Conservation (phyloP, 2,888 invertebrate species). For the Toxonevra muliebris region DNA sequence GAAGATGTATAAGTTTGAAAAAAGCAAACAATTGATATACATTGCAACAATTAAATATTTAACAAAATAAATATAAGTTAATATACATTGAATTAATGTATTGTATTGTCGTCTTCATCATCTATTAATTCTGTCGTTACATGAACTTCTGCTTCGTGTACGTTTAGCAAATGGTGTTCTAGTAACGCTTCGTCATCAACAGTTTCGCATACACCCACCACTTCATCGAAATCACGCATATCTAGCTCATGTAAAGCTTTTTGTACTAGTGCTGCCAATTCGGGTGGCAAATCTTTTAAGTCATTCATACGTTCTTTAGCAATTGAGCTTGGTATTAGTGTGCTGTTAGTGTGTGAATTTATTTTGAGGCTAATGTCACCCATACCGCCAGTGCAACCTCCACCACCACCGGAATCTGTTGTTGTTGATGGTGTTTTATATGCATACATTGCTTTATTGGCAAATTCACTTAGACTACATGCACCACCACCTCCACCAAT, state of each 20-base stretch:
- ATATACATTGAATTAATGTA: neutral
- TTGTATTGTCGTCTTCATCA: constrained; percentile 3
- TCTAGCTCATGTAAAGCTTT: constrained; percentile 67
- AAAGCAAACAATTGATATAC: no score
- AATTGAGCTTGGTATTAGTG: constrained; percentile 52
- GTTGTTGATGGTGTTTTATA: constrained; percentile 53
- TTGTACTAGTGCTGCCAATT: constrained; percentile 71
- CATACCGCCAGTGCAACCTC: no score
- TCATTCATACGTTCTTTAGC: constrained; percentile 65
- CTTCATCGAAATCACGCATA: constrained; percentile 60
- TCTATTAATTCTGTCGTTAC: neutral
- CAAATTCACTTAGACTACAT: constrained; percentile 46
- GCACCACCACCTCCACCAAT: constrained; percentile 27
- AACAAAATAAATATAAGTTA: no score
- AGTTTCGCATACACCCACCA: constrained; percentile 42
- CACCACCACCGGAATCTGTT: constrained; percentile 54
- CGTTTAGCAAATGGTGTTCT: constrained; percentile 8
- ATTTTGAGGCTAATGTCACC: constrained; percentile 38
- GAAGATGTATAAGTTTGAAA: no score
- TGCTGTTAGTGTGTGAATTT: neutral
- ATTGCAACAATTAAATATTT: no score
- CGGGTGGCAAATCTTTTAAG: constrained; percentile 68
- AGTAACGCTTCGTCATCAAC: constrained; percentile 33
- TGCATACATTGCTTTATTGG: constrained; percentile 47
- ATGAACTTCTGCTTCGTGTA: no score